Base-by-base conservation (phyloP, 2,797 vertebrate genomes). In the Neoniphon sammara region DNA sequence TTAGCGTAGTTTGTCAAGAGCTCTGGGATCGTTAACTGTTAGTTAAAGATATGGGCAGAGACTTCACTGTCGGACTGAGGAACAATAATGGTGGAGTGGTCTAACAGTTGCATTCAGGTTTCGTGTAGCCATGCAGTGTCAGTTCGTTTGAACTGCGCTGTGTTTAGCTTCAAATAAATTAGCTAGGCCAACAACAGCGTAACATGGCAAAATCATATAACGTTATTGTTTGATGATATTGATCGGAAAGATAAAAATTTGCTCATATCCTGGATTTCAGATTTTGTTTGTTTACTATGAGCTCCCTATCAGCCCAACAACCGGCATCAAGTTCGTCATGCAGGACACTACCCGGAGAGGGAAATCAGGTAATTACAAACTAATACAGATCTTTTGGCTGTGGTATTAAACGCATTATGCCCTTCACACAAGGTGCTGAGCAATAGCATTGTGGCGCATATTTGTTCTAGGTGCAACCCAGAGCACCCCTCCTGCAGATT, bases 401-500 rank as follows among this genome's bases (percentile, higher is more conserved):
- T 18, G 5, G 2, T 61, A 0, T 27, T 18, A 52, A 5, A 3
- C n/a, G 2, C 10, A 50, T 5, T 27, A 2, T 5, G 0, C 31
- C 5, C 55, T 42, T 39, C 10, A 30, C 5, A 27, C 18, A 34
- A 42, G 2, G 54, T 53, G 4, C 9, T 42, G 52, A 78, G 0
- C 0, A 2, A 0, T 52, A 3, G 7, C 30, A 6, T 9, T 3
- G 1, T 18, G 50, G 5, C 46, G 53, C 7, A 0, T 54, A 55
- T 1, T 18, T 70, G 15, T n/a, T 46, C 10, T 70, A 99, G 97
- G 95, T 99, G 77, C 92, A 95, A 87, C 97, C 97, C 76, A 96
- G 93, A 82, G 85, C 92, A 49, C 94, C 95, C 17, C 95, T 99
- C 12, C 88, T 99, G 89, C 97, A 96, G 92, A 95, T 99, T 83